Conservation (phyloP, 2,797 vertebrate genomes). For the Pyrocephalus nanus region DNA sequence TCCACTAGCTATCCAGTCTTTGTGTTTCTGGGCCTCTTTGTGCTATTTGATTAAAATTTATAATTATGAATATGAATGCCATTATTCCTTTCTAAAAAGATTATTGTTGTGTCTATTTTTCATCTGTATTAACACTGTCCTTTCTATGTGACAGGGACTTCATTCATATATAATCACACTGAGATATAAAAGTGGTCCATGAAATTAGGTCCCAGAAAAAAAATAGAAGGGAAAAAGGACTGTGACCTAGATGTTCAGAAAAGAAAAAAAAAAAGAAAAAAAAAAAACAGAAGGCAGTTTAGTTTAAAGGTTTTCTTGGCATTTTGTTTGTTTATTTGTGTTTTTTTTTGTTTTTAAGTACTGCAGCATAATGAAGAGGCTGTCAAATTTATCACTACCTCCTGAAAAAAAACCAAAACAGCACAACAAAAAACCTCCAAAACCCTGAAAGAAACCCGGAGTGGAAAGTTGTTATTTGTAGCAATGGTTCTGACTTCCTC, state of each 20-base stretch:
- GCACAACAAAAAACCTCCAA: not conserved
- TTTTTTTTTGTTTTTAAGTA: not conserved
- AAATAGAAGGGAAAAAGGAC: not conserved
- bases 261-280: not conserved
- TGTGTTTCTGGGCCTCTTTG: slow-evolving; percentile 20
- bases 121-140: slow-evolving; percentile 35
- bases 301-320: not conserved
- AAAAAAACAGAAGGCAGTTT: not conserved
- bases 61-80: slow-evolving; percentile 39
- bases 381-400: not conserved
- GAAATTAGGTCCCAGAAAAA: slow-evolving; percentile 28
- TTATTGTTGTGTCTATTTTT: slow-evolving; percentile 48
- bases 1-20: not conserved
- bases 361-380: not conserved
- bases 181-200: slow-evolving; percentile 6
- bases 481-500: not conserved
- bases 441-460: not conserved
- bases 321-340: not conserved
- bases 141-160: slow-evolving; percentile 25
- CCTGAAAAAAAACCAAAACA: not conserved
- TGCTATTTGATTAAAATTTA: slow-evolving; percentile 46
- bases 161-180: slow-evolving; percentile 36
- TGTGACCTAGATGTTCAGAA: not conserved
- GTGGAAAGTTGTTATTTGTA: not conserved
- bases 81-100: slow-evolving; percentile 41